Base-by-base conservation (phyloP, 2,797 vertebrate species). In the Cheirogaleus major region DNA sequence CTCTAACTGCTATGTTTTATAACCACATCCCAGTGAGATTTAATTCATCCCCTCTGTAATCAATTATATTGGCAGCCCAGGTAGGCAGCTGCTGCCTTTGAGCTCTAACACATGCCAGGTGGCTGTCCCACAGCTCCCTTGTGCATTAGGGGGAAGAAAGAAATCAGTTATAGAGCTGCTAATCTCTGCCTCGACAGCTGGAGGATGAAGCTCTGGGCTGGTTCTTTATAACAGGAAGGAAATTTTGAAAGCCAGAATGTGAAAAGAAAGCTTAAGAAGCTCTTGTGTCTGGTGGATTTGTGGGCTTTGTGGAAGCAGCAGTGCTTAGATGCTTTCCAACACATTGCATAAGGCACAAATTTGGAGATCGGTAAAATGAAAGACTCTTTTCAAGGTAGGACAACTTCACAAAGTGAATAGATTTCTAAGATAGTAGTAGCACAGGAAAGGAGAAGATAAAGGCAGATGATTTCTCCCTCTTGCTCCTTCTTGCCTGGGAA, bases 31-130 rank as follows among this genome's bases (percentile, higher is more conserved):
- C 80, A 55, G 15, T 7, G 72, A 95, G 83, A 95, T 88, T 89
- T 41, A 67, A 70, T 89, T 94, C 55, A 80, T 95, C 81, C 65
- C 38, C 32, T 89, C 67, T 78, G 75, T 81, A 81, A 97, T 96
- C 94, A 96, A 83, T 89, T 95, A 89, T 87, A 81, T 79, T 35
- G 79, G 95, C 65, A 55, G 30, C 55, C 50, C 95, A 97, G 97
- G 96, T 95, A 94, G 85, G 75, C 97, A 98, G 97, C 97, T 98
- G 98, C 81, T 94, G 88, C 57, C 94, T 32, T 5, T 43, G 73
- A 98, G 92, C 96, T 96, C 98, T 7, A 15, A 70, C 61, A 81
- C 96, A 94, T 95, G 98, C 96, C 98, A 98, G 61, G 96, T 98
- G 92, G 96, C 98, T 89, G 98, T 98, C 96, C 97, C 97, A 2